phyloP scores from a whole-genome alignment of 2,797 vertebrate genomes.

The Urosaurus nigricauda region DNA sequence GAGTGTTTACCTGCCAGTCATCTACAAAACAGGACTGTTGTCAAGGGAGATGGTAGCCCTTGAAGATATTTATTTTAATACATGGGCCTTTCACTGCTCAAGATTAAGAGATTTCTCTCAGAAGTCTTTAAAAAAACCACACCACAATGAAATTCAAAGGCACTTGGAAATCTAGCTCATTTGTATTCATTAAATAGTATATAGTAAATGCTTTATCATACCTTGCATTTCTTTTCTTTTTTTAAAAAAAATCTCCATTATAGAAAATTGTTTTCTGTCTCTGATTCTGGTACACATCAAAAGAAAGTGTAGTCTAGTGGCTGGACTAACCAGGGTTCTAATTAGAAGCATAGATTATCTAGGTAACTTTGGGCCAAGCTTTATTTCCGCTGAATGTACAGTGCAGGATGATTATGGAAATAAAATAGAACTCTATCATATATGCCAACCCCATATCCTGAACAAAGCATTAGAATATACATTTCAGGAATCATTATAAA shows the following conservation, averaged over 20 bases:
- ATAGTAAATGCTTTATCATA: not conserved
- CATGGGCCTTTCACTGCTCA: conserved; percentile 46
- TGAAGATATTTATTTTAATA: conserved; percentile 57
- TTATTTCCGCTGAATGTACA: not conserved
- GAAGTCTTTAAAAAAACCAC: conserved; percentile 17
- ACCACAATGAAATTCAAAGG: conserved; percentile 52
- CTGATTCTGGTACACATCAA: not conserved
- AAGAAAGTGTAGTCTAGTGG: too few relatives aligned
- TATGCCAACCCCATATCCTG: not conserved
- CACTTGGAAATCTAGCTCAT: not conserved
- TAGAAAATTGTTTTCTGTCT: not conserved
- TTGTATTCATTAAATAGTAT: conserved; percentile 41
- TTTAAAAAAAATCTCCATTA: conserved; percentile 24
- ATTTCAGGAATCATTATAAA: not conserved
- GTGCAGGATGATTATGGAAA: not conserved
- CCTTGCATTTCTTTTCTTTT: conserved; percentile 12
- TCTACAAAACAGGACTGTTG: conserved; percentile 49
- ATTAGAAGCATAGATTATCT: not conserved
- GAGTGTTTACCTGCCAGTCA: conserved; percentile 36
- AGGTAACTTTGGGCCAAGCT: not conserved
- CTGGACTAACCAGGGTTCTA: not conserved
- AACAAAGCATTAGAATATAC: not conserved
- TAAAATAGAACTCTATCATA: not conserved
- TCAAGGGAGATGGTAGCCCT: conserved; percentile 14
- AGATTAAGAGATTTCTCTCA: conserved; percentile 29